Base-by-base conservation (phyloP, 2,797 vertebrate species). In the Pterois miles region DNA sequence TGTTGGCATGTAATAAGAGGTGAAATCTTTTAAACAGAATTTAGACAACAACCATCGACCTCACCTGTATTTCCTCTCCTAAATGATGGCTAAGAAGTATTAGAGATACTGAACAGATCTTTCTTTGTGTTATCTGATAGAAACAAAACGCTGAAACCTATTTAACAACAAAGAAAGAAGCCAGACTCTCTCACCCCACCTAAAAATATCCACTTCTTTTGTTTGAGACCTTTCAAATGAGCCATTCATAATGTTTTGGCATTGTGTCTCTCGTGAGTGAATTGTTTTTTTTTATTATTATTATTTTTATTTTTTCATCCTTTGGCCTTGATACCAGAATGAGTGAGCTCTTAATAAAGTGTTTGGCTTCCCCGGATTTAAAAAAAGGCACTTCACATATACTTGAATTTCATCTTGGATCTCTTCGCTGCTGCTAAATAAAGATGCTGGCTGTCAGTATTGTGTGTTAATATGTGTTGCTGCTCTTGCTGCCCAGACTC, bases 291-390 rank as follows among this genome's bases (percentile, higher is more conserved):
- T n/a, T n/a, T n/a, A n/a, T 33, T 33, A 33, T 33, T 33, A 33
- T 40, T 14, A 20, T 46, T 71, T 50, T 78, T 48, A 1, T 62
- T 16, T 27, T 52, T n/a, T 57, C 16, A 40, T 52, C 29, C 12
- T 0, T 9, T 48, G 68, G 27, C 86, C 80, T 85, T 74, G 65
- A 68, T 50, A 22, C 8, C 9, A 65, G 52, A 65, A 62, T 36
- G 2, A 8, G 6, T 8, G 18, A 25, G 50, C 29, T 75, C 4
- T 60, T 62, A 31, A 36, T 40, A 27, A 43, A 31, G 58, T 0
- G 31, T 63, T 52, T 58, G 5, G 5, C n/a, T 2, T 1, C 8
- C 7, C n/a, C 14, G 13, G 31, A 60, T 70, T 6, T 3, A 5
- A 31, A 46, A 60, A 54, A 59, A 34, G 0, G 3, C 3, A 50